Base-by-base conservation (phyloP, 2,113 vertebrate genomes). In the Grammomys dolichurus region DNA sequence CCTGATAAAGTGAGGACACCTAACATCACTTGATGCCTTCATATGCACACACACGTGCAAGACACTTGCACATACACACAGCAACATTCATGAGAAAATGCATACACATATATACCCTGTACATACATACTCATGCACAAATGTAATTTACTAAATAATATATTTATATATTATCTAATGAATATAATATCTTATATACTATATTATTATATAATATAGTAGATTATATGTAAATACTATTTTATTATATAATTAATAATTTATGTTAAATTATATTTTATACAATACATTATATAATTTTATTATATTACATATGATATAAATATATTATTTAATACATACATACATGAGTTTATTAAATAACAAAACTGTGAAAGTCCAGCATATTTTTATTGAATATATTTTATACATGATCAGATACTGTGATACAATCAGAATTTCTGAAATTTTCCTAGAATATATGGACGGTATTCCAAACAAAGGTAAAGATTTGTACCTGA, bases 361-460 rank as follows among this genome's bases (percentile, higher is more conserved):
- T 80, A 67, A 67, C 8, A 84, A 28, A 67, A 43, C 46, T 69
- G 3, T 72, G 60, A 91, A 81, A 63, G 10, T 65, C n/a, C 46
- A 36, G 43, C 31, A 33, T 73, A 88, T 60, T 93, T 84, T 95
- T 85, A 76, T 9, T 51, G 10, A 95, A 78, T 48, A 12, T 48
- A 90, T 60, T 86, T 77, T 46, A 63, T 40, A 84, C 1, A 90
- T 43, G 31, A 54, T 70, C 85, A 91, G 33, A 56, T 88, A 94
- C 3, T 54, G 20, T 58, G 65, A 84, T 10, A 5, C 7, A 91
- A 96, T 87, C 51, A 76, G 33, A 60, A 6, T 88, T 93, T 89
- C 51, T 80, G 84, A 43, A 85, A 36, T 58, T 67, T 87, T 95
- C 69, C 91, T 96, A 16, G 70, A 94, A 78, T 54, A 76, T 67